phyloP scores from a whole-genome alignment of 2,888 invertebrate species.

The Nephrotoma flavescens region DNA sequence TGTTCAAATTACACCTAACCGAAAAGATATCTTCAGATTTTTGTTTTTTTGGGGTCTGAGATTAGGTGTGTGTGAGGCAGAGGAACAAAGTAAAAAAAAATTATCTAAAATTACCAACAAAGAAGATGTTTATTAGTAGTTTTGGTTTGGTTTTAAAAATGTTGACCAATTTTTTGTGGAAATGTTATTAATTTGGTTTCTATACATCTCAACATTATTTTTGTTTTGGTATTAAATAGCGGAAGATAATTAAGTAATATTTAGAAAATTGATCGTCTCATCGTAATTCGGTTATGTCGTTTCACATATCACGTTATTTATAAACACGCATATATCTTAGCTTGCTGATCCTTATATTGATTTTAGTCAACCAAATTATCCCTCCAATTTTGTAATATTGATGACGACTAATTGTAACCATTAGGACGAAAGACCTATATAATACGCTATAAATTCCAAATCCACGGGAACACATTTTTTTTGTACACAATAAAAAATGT shows the following conservation, averaged over 20 bases:
- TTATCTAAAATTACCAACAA: not conserved
- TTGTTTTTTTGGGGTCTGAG: not conserved
- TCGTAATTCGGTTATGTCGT: not conserved
- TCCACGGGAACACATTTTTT: not conserved
- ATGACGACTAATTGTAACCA: not conserved
- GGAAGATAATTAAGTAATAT: not conserved
- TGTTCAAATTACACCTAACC: conserved; percentile 1
- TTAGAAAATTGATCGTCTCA: not conserved
- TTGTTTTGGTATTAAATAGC: not conserved
- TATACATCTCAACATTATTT: not conserved
- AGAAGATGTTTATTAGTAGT: not conserved
- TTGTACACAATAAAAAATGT: not conserved
- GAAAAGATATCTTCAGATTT: not conserved
- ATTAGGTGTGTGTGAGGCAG: not conserved
- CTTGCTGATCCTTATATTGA: not conserved
- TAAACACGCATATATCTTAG: not conserved
- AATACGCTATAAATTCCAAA: not conserved
- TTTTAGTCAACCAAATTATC: not conserved
- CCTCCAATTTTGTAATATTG: not conserved
- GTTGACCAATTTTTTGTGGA: not conserved
- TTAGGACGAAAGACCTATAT: not conserved
- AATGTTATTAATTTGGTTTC: not conserved
- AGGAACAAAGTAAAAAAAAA: not conserved
- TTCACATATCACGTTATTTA: not conserved
- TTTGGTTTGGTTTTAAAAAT: not conserved